These are phyloP conservation scores for Sitophilus oryzae DNA, from an alignment of 1,140 invertebrate species.

Conservation along the genomic window DNA sequence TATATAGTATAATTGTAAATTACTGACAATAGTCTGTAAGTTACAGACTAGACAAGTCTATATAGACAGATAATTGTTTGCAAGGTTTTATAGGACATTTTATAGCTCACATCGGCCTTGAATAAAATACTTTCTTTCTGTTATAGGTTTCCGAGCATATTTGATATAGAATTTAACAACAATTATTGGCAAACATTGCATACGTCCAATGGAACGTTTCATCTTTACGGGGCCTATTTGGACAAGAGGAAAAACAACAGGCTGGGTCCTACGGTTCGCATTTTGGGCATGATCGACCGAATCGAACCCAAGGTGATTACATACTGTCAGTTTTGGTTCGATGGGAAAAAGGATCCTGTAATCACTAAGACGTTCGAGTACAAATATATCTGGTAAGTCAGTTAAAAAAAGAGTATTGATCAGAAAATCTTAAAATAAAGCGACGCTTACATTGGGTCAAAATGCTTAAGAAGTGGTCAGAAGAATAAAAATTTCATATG, in stretches of 20 bases:
- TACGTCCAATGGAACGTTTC: conserved; percentile 78
- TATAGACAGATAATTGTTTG: too few relatives aligned
- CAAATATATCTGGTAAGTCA: conserved; percentile 78
- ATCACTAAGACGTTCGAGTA: conserved; percentile 79
- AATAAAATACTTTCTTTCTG: not conserved
- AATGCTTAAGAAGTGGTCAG: too few relatives aligned
- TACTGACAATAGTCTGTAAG: too few relatives aligned
- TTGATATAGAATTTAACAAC: conserved; percentile 87
- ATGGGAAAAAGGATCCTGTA: conserved; percentile 68
- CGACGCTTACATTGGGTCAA: too few relatives aligned
- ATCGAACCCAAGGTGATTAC: conserved; percentile 78
- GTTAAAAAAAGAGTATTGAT: not conserved
- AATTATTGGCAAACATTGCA: conserved; percentile 82
- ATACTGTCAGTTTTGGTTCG: conserved; percentile 87
- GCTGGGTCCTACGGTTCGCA: conserved; percentile 73
- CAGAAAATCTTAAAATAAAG: too few relatives aligned
- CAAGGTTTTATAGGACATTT: not conserved
- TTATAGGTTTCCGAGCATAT: conserved; percentile 70
- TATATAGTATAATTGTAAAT: too few relatives aligned
- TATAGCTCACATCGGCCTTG: not conserved
- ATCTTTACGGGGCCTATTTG: conserved; percentile 84
- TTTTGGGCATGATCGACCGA: conserved; percentile 86
- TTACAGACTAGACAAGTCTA: too few relatives aligned
- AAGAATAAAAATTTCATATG: too few relatives aligned
- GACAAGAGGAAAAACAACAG: conserved; percentile 71